Evolutionary conservation across 2,113 vertebrate genomes (phyloP), one percentile per base, ranked within the genome.

Genomic region (Tamias sibiricus): DNA sequence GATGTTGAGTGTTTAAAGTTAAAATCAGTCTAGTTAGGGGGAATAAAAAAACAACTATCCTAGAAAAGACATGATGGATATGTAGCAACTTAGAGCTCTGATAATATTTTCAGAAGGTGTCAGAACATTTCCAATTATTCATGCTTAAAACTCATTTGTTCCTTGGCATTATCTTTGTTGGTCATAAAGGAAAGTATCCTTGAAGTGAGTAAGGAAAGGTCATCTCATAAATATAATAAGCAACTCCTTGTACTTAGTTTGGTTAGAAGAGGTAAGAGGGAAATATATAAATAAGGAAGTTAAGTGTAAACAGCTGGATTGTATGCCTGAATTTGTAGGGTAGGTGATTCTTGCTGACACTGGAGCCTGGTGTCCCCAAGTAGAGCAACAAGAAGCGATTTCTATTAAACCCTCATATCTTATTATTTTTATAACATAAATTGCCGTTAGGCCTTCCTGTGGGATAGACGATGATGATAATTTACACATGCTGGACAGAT

Each of bases 401-500:
- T 97, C 97, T 96, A 95, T 95, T 87, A 98, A 98, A 94, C 97
- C 91, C 82, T 96, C 96, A 91, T 92, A 96, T 72, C 90, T 95
- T 98, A 95, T 97, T 98, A 97, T 98, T 98, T 98, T 98, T 97
- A 93, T 97, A 94, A 95, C 96, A 97, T 98, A 96, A 98, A 98
- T 96, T 98, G 97, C 98, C 91, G 84, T 96, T 97, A 97, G 97
- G 96, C 85, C 86, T 98, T 98, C 91, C 97, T 85, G 97, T 64
- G 88, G 97, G 98, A 98, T 98, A 97, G 98, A 82, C 98, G 95
- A 96, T 98, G 98, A 98, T 98, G 98, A 98, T 98, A 98, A 98
- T 98, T 98, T 99, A 98, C 98, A 98, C 98, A 98, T 97, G 97
- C 98, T 98, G 97, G 98, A 98, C 99, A 99, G 99, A 99, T 98